Evolutionary conservation across 1,140 invertebrate genomes (phyloP).

Genomic region (Calliopsis andreniformis): DNA sequence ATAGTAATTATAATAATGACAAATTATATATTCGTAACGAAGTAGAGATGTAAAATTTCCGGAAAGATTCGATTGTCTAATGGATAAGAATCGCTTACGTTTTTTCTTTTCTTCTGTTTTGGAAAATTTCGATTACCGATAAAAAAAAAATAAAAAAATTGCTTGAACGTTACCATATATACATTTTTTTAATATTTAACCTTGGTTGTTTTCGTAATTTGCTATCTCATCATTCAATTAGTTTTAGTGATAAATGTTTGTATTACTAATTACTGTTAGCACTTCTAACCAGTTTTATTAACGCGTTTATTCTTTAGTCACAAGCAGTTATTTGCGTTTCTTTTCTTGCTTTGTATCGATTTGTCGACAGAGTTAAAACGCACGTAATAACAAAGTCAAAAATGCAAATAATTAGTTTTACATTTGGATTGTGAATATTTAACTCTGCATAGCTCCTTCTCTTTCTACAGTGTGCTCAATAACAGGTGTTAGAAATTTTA

Average conservation of each 20-base stretch:
- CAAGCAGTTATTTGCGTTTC: background rate
- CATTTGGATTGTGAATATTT: background rate
- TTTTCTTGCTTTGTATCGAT: background rate
- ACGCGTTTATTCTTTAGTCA: background rate
- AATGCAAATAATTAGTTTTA: constrained; percentile 6
- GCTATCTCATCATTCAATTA: background rate
- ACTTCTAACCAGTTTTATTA: background rate
- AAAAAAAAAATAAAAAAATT: background rate
- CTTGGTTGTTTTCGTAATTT: constrained; percentile 16
- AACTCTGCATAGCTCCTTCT: too few species aligned
- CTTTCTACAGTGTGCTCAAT: too few species aligned
- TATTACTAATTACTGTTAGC: constrained; percentile 17
- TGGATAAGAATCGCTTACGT: background rate
- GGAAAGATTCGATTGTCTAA: constrained; percentile 25
- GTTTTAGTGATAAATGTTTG: constrained; percentile 20
- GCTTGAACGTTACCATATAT: background rate
- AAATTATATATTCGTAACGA: constrained; percentile 22
- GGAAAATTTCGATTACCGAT: background rate
- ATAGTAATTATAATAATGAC: constrained; percentile 36
- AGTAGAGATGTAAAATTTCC: constrained; percentile 53
- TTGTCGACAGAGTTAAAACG: background rate
- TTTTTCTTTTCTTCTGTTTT: too few species aligned
- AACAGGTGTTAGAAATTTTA: too few species aligned
- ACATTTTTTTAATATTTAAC: constrained; percentile 6
- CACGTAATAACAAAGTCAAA: constrained; percentile 9